Base-by-base conservation (phyloP, 1,140 invertebrate genomes). In the Colletes latitarsis region DNA sequence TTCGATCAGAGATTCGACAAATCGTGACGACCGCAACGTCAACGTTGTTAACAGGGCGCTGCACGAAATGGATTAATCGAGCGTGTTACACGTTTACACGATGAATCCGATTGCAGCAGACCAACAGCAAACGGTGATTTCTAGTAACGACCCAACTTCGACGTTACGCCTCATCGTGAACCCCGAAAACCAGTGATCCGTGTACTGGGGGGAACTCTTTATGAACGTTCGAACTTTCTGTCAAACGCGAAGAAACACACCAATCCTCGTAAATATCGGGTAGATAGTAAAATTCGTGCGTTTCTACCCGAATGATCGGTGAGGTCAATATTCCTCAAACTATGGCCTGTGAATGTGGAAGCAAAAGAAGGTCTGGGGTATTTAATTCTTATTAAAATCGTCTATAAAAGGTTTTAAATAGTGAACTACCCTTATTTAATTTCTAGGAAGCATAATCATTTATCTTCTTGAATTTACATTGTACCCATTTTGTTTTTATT, bases 61-160 rank as follows among this genome's bases (percentile, higher is more conserved):
- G 39, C n/a, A 79, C 19, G 63, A 63, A 68, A 76, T 76, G 72
- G 78, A 81, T 81, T 81, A 81, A 81, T 81, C 78, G 78, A 81
- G 78, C 71, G 78, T 81, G 78, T 81, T 81, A 76, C 78, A 43
- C 72, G 78, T 81, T 81, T 81, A 81, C 78, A 81, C 78, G 78
- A 68, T 67, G 67, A 66, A 60, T 72, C 64, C 62, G 72, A 75
- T 76, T 67, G 78, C 63, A 43, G 53, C 10, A 68, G 52, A 81
- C 78, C 78, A 73, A 75, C 63, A 72, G 67, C 72, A 75, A 81
- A 76, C 78, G 72, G 64, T 76, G 78, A 81, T 81, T 76, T 76
- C 71, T 76, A 68, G 72, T 76, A 81, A 81, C 78, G 71, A 68
- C 15, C 30, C 53, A 4, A 46, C 53, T 6, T 5, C 43, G 72